Percentiles rank a stretch among this genome's conserved stretches.
Conservation (phyloP, 2,888 invertebrate species). For the Poecilus cupreus region DNA sequence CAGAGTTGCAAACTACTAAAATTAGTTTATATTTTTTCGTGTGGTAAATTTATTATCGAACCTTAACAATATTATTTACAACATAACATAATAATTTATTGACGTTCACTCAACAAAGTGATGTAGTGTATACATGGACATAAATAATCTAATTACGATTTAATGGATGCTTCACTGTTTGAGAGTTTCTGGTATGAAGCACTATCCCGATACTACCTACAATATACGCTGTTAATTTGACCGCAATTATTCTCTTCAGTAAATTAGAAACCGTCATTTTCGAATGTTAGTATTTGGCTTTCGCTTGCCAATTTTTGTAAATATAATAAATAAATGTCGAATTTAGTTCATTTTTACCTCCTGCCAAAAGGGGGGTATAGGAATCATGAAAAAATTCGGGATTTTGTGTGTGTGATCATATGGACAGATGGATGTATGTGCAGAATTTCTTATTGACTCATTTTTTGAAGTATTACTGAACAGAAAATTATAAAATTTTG, state of each 20-base stretch:
- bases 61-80: slow-evolving; percentile 21
- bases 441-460: too few relatives aligned
- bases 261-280: slow-evolving; percentile 1
- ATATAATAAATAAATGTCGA: too few relatives aligned
- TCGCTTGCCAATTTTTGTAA: too few relatives aligned
- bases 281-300: too few relatives aligned
- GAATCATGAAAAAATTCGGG: too few relatives aligned
- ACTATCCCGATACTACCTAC: not conserved
- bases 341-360: too few relatives aligned
- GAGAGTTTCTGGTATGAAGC: slow-evolving; percentile 6
- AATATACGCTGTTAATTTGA: slow-evolving; percentile 14
- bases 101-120: not conserved
- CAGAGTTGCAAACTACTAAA: not conserved
- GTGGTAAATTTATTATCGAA: not conserved
- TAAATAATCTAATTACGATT: slow-evolving; percentile 25
- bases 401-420: too few relatives aligned
- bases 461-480: too few relatives aligned
- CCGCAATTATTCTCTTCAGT: slow-evolving; percentile 10
- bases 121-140: not conserved
- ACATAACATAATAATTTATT: slow-evolving; percentile 32
- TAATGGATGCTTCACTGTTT: slow-evolving; percentile 20
- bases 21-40: slow-evolving; percentile 13
- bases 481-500: too few relatives aligned
- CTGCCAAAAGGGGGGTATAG: too few relatives aligned
- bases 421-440: too few relatives aligned